These are phyloP conservation scores for Rallus crepitans DNA, from an alignment of 2,797 vertebrate species.

Conservation along the genomic window DNA sequence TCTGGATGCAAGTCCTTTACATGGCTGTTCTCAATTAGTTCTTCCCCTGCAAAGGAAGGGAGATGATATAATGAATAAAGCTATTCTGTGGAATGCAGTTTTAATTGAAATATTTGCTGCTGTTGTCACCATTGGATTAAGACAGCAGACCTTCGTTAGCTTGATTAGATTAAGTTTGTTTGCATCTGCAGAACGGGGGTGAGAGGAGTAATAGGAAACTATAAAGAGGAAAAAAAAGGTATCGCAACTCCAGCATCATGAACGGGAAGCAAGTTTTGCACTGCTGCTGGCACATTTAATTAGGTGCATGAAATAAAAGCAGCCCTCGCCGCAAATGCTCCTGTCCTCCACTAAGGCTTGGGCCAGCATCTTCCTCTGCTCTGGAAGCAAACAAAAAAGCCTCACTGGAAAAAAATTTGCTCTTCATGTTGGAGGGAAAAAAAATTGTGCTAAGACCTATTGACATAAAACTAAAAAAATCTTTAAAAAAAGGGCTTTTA, in stretches of 20 bases:
- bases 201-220: not conserved
- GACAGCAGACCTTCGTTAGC: not conserved
- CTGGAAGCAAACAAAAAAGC: not conserved
- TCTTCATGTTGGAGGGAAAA: not conserved
- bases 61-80: not conserved
- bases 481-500: not conserved
- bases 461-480: not conserved
- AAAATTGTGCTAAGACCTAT: not conserved
- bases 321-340: not conserved
- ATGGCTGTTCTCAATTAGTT: not conserved
- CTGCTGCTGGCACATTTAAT: not conserved
- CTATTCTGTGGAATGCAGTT: not conserved
- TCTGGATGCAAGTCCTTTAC: not conserved
- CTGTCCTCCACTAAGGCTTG: not conserved
- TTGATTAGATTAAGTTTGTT: not conserved
- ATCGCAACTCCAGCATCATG: not conserved
- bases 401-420: not conserved
- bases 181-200: not conserved
- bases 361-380: not conserved
- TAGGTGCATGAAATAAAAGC: not conserved
- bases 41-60: not conserved
- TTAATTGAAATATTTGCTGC: slow-evolving; percentile 5
- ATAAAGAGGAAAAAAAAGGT: not conserved
- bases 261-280: not conserved
- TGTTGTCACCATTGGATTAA: slow-evolving; percentile 1